phyloP scores from a whole-genome alignment of 2,113 vertebrate genomes.

The Eublepharis macularius region DNA sequence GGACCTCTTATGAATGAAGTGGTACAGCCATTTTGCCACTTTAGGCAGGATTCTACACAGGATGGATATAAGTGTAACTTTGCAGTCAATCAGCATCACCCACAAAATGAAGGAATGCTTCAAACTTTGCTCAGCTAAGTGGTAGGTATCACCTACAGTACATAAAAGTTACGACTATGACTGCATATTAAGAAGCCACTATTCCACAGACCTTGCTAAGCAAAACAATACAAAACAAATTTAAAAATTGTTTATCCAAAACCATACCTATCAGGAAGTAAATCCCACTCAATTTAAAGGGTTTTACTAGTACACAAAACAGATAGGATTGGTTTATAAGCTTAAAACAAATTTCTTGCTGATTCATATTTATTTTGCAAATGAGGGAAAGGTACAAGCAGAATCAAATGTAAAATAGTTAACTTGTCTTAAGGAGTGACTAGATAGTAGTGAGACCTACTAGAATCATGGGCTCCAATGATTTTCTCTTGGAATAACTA shows the following conservation, averaged over 20 bases:
- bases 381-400: not conserved
- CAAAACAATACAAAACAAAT: too few species aligned
- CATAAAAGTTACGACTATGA: too few species aligned
- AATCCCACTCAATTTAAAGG: not conserved
- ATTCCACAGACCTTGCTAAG: too few species aligned
- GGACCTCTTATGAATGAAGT: conserved; percentile 53
- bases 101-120: too few species aligned
- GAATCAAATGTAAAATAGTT: not conserved
- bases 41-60: too few species aligned
- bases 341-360: not conserved
- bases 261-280: not conserved
- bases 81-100: too few species aligned
- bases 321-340: not conserved
- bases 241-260: too few species aligned
- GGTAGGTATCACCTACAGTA: too few species aligned
- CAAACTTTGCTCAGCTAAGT: too few species aligned
- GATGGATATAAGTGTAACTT: too few species aligned
- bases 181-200: too few species aligned
- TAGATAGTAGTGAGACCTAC: not conserved
- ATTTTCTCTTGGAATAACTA: not conserved
- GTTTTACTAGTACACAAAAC: not conserved
- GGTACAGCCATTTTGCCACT: not conserved
- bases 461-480: not conserved
- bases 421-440: not conserved
- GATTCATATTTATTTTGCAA: not conserved